phyloP scores from a whole-genome alignment of 2,888 invertebrate genomes.

The Clanis bilineata region DNA sequence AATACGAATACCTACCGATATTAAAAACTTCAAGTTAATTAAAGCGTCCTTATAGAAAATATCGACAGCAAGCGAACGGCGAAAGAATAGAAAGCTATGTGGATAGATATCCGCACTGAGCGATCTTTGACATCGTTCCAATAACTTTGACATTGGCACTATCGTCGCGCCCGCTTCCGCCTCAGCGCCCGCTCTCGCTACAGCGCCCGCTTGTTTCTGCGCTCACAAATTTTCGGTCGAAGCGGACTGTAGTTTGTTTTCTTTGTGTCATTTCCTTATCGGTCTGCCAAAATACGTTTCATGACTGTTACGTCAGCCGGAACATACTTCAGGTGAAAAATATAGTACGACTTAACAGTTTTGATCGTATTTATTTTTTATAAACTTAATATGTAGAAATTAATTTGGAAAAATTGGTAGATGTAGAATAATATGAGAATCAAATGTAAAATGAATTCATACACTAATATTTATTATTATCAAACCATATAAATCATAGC shows the following conservation, averaged over 20 bases:
- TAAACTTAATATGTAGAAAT: neutral
- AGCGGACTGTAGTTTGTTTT: conserved; percentile 79
- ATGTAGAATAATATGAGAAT: neutral
- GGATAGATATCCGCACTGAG: conserved; percentile 64
- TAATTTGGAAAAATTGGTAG: neutral
- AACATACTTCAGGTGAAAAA: conserved; percentile 77
- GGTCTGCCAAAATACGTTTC: conserved; percentile 81
- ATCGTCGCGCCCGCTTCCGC: conserved; percentile 36
- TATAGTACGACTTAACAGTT: conserved; percentile 48
- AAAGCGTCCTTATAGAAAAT: conserved; percentile 28
- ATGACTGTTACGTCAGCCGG: conserved; percentile 77
- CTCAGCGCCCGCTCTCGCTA: conserved; percentile 35
- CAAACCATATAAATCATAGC: too few relatives aligned
- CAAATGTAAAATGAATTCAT: neutral
- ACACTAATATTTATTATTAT: too few relatives aligned
- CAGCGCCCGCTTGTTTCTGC: conserved; percentile 30
- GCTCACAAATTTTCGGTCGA: conserved; percentile 73
- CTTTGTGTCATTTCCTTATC: conserved; percentile 82
- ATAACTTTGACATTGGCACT: conserved; percentile 70
- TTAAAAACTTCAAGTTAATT: conserved; percentile 37
- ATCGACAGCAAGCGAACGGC: conserved; percentile 31
- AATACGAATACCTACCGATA: conserved; percentile 28
- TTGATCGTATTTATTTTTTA: conserved; percentile 49
- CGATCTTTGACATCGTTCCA: conserved; percentile 75
- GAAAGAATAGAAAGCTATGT: conserved; percentile 51